A percentile compares a stretch with the other conserved stretches of the same genome.
Conservation (phyloP, 1,140 invertebrate genomes). For the Heliconius eleuchia region DNA sequence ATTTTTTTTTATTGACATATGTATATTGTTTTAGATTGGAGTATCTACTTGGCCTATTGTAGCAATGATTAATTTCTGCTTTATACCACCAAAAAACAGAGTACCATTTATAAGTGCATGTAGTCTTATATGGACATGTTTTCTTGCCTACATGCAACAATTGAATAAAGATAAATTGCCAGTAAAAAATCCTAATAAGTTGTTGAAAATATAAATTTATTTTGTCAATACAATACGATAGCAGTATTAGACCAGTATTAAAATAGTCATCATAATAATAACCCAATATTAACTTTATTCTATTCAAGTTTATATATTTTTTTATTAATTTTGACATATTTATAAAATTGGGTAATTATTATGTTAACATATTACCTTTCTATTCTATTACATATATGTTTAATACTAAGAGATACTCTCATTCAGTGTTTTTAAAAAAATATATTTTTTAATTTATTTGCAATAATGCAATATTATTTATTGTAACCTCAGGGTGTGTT, state of each 20-base stretch:
- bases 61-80: constrained; percentile 91
- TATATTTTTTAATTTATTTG: neutral
- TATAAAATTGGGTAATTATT: constrained; percentile 3
- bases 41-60: constrained; percentile 90
- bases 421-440: neutral
- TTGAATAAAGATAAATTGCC: constrained; percentile 78
- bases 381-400: neutral
- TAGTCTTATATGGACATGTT: constrained; percentile 92
- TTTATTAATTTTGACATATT: neutral
- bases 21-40: constrained; percentile 84
- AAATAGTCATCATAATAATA: constrained; percentile 7
- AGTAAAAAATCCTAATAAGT: constrained; percentile 18
- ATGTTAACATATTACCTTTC: neutral
- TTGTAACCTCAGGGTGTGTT: neutral
- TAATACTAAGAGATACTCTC: neutral
- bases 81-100: constrained; percentile 89
- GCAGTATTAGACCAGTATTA: constrained; percentile 8
- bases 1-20: neutral
- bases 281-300: neutral
- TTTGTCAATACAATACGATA: neutral
- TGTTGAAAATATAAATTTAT: constrained; percentile 17
- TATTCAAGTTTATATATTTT: neutral
- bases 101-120: constrained; percentile 92
- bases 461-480: neutral
- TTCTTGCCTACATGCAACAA: constrained; percentile 93